These are phyloP conservation scores for Actinia tenebrosa DNA, from an alignment of 64 coral and sea anemone genomes.

Conservation along the genomic window DNA sequence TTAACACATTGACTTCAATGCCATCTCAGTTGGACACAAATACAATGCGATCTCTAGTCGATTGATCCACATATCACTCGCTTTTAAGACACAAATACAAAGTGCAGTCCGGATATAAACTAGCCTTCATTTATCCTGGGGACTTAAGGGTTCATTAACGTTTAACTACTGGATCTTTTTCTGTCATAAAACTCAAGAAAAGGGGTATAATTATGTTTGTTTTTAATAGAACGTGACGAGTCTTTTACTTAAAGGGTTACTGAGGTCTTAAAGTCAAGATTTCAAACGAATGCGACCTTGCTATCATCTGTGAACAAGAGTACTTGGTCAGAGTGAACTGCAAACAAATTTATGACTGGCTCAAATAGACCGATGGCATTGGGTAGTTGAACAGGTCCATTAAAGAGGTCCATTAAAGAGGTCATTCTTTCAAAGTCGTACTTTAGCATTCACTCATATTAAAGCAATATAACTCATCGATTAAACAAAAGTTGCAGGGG, in stretches of 20 bases:
- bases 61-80: not conserved
- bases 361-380: not conserved
- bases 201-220: constrained; percentile 9
- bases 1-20: not conserved
- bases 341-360: not conserved
- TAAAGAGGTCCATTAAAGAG: not conserved
- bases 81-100: not conserved
- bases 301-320: constrained; percentile 14
- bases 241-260: constrained; percentile 4
- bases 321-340: not conserved
- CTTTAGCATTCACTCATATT: not conserved
- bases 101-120: not conserved
- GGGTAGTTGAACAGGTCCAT: not conserved
- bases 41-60: not conserved
- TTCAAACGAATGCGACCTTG: not conserved
- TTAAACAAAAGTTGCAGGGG: not conserved
- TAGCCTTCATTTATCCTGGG: not conserved
- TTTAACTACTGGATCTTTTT: not conserved
- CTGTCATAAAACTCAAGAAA: constrained; percentile 7
- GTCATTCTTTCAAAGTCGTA: not conserved
- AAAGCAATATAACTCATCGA: not conserved
- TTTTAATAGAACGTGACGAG: constrained; percentile 15
- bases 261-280: not conserved
- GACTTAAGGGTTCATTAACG: not conserved
- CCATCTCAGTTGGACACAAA: constrained; percentile 6